A percentile compares a stretch with the other conserved stretches of the same genome.
These are phyloP conservation scores for Lycaon pictus DNA, from an alignment of 2,113 vertebrate genomes.

Conservation along the genomic window DNA sequence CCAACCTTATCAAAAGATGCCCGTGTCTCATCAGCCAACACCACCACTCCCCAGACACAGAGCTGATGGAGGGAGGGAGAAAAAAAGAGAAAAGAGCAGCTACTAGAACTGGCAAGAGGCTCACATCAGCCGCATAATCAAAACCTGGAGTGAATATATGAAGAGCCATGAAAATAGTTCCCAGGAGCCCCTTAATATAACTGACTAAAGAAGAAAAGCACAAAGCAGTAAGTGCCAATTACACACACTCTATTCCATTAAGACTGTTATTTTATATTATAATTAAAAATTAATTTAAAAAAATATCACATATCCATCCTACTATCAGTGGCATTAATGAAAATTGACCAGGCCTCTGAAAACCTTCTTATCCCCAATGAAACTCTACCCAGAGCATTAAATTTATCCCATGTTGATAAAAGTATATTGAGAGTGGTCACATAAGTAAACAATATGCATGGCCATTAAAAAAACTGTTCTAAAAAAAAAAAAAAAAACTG, in stretches of 20 bases:
- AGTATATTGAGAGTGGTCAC: neutral
- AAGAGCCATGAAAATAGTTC: neutral
- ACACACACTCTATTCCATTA: neutral
- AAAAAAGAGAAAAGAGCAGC: neutral
- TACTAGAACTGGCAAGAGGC: neutral
- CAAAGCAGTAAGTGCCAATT: neutral
- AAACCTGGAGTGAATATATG: neutral
- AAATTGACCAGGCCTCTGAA: constrained; percentile 13
- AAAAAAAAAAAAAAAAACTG: neutral
- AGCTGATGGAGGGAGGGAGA: neutral
- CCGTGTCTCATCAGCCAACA: neutral
- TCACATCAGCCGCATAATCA: neutral
- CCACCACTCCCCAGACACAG: neutral
- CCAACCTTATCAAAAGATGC: neutral
- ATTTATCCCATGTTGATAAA: constrained; percentile 20
- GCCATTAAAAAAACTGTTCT: neutral
- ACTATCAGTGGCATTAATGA: neutral
- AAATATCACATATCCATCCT: neutral
- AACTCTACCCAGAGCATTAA: neutral
- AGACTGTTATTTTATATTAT: neutral
- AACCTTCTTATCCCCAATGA: neutral
- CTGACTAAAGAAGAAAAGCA: neutral
- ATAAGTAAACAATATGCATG: neutral
- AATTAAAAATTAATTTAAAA: neutral
- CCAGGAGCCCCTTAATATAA: neutral